These are phyloP conservation scores for Podarcis cretensis DNA, from an alignment of 2,113 vertebrate species.

Conservation along the genomic window DNA sequence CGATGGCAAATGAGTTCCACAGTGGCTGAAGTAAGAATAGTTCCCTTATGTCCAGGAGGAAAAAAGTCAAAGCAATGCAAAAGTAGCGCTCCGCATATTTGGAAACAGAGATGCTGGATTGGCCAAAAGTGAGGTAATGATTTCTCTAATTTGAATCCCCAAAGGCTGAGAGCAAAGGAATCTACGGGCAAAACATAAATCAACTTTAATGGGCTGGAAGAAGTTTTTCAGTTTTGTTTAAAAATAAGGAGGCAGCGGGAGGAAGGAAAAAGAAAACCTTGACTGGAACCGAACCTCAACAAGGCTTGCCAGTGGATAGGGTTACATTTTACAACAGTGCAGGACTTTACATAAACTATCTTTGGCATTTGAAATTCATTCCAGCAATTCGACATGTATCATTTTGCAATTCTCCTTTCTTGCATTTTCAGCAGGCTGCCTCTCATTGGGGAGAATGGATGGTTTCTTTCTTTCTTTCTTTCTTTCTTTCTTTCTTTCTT, in stretches of 20 bases:
- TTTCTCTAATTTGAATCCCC: constrained; percentile 59
- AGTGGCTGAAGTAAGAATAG: neutral
- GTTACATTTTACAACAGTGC: constrained; percentile 80
- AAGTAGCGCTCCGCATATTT: constrained; percentile 38
- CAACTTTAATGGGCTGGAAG: constrained; percentile 77
- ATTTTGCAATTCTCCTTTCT: constrained; percentile 71
- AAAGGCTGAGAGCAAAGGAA: constrained; percentile 59
- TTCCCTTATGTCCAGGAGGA: neutral
- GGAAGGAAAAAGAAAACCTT: constrained; percentile 14
- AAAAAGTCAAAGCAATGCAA: constrained; percentile 19
- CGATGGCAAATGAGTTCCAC: neutral
- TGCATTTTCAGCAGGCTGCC: constrained; percentile 70
- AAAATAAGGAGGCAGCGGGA: constrained; percentile 44
- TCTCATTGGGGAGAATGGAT: constrained; percentile 58
- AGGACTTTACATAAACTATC: constrained; percentile 81
- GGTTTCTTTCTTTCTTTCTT: constrained; percentile 33
- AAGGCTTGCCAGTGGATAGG: constrained; percentile 74
- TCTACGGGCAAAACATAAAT: constrained; percentile 71
- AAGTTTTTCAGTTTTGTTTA: constrained; percentile 78
- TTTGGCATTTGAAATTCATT: constrained; percentile 78
- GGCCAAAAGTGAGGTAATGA: constrained; percentile 65
- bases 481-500: constrained; percentile 23
- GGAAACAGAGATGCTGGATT: constrained; percentile 47
- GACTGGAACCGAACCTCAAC: constrained; percentile 71
- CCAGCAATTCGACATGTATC: constrained; percentile 80